These are phyloP conservation scores for Pinctada fucata DNA, from an alignment of 2,888 invertebrate species.

Conservation along the genomic window DNA sequence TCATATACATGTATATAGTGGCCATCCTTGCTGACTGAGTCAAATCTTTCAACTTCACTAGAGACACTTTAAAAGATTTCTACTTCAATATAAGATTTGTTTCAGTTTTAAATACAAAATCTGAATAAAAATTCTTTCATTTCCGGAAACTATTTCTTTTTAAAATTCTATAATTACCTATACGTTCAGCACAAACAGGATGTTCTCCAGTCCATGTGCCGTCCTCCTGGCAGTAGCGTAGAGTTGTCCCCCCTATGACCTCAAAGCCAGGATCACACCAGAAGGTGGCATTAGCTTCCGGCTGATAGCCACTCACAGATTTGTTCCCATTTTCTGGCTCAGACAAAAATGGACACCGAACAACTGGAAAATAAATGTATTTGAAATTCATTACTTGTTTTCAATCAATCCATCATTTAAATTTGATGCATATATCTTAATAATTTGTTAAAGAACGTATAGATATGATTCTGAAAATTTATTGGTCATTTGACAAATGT, in stretches of 20 bases:
- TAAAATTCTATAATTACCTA: slow-evolving; percentile 33
- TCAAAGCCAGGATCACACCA: slow-evolving; percentile 54
- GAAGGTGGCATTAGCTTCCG: slow-evolving; percentile 53
- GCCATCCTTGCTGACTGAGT: no score
- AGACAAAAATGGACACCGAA: slow-evolving; percentile 60
- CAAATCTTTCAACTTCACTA: no score
- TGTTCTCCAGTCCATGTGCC: slow-evolving; percentile 56
- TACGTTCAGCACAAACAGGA: slow-evolving; percentile 50
- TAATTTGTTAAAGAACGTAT: no score
- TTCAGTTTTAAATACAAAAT: no score
- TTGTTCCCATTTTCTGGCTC: slow-evolving; percentile 59
- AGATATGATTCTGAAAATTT: no score
- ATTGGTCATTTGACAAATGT: no score
- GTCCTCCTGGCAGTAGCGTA: slow-evolving; percentile 50
- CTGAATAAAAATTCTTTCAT: slow-evolving; percentile 20
- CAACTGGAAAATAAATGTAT: slow-evolving; percentile 48
- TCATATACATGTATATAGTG: no score
- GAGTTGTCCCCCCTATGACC: slow-evolving; percentile 27
- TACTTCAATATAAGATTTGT: no score
- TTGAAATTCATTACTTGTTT: background rate
- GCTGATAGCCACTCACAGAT: slow-evolving; percentile 49
- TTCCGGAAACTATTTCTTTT: slow-evolving; percentile 22
- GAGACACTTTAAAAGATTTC: no score
- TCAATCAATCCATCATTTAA: background rate
- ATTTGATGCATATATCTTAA: background rate